Evolutionary conservation across 2,113 vertebrate species (phyloP).

Genomic region (Chascanopsetta lugubris): DNA sequence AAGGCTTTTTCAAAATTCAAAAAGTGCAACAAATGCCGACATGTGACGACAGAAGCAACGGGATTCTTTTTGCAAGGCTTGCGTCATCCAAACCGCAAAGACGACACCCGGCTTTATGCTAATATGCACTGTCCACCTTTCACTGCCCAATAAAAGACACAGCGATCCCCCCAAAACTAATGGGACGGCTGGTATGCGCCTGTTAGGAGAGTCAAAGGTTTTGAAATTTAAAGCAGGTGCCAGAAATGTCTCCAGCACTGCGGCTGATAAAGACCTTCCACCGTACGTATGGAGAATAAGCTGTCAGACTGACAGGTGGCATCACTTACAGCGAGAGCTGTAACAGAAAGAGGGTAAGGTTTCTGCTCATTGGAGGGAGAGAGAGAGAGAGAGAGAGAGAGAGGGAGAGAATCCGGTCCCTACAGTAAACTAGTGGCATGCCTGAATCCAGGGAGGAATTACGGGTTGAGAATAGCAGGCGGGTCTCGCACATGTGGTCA

Average conservation of each 20-base stretch:
- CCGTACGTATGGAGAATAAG: slow-evolving; percentile 41
- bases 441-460: slow-evolving; percentile 70
- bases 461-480: slow-evolving; percentile 74
- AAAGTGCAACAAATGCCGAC: slow-evolving; percentile 8
- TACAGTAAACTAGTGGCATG: slow-evolving; percentile 68
- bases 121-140: neutral
- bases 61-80: too few species aligned
- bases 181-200: slow-evolving; percentile 3
- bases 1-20: too few species aligned
- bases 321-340: slow-evolving; percentile 54
- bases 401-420: slow-evolving; percentile 26
- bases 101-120: too few species aligned
- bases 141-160: neutral
- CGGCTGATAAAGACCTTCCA: slow-evolving; percentile 53
- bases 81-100: too few species aligned
- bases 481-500: slow-evolving; percentile 74
- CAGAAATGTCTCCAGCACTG: slow-evolving; percentile 19
- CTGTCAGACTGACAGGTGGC: slow-evolving; percentile 71
- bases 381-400: slow-evolving; percentile 15
- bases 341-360: slow-evolving; percentile 40
- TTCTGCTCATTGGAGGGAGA: slow-evolving; percentile 37
- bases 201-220: slow-evolving; percentile 2
- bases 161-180: slow-evolving; percentile 1
- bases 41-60: neutral
- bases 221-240: slow-evolving; percentile 53